Conservation (phyloP, 2,888 invertebrate genomes). For the Parasteatoda lunata region DNA sequence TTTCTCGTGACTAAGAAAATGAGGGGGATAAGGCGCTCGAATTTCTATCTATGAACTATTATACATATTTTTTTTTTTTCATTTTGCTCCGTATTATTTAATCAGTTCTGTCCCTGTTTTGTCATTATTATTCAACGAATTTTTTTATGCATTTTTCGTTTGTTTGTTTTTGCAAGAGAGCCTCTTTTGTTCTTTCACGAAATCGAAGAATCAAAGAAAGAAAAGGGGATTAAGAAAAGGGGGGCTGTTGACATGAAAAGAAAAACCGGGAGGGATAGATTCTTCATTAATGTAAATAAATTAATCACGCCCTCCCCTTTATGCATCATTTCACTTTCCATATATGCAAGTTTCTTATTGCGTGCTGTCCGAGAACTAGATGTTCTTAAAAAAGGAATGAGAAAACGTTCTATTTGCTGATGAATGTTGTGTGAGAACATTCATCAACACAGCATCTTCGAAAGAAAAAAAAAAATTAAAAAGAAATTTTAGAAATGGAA, state of each 20-base stretch:
- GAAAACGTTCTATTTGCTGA: too few species aligned
- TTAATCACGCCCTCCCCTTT: constrained; percentile 40
- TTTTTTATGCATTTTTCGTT: constrained; percentile 1
- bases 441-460: too few species aligned
- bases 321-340: constrained; percentile 17
- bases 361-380: too few species aligned
- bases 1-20: constrained; percentile 40
- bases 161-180: constrained; percentile 26
- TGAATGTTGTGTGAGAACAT: too few species aligned
- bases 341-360: background rate
- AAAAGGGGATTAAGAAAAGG: constrained; percentile 10
- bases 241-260: background rate
- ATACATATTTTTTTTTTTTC: constrained; percentile 11
- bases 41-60: constrained; percentile 32
- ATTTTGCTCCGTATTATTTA: constrained; percentile 48
- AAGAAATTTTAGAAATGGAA: too few species aligned
- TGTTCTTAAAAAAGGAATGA: too few species aligned
- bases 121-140: constrained; percentile 41
- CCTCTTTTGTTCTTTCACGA: constrained; percentile 1
- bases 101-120: constrained; percentile 61
- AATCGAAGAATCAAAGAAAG: background rate
- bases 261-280: background rate
- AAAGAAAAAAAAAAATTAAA: too few species aligned
- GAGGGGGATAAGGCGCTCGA: constrained; percentile 1
- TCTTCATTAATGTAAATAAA: constrained; percentile 55